Conservation (phyloP, 2,888 invertebrate genomes). For the Meliscaeva auricollis region DNA sequence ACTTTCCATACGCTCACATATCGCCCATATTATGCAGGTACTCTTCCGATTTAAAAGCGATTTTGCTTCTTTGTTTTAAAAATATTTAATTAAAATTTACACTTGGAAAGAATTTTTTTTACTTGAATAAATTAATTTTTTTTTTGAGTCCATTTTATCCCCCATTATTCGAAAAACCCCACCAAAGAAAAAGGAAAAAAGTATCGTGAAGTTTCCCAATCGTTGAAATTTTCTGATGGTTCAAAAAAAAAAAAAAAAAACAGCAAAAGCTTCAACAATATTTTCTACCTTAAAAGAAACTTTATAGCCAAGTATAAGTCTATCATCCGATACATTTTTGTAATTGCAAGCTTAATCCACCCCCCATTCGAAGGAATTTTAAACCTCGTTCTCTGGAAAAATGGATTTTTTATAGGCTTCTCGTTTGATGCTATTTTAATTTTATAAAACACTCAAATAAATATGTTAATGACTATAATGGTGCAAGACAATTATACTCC, state of each 20-base stretch:
- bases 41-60: too few relatives aligned
- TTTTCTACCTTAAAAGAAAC: too few relatives aligned
- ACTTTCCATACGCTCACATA: too few relatives aligned
- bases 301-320: neutral
- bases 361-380: neutral
- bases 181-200: neutral
- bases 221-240: too few relatives aligned
- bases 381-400: neutral
- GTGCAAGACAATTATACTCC: neutral
- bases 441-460: neutral
- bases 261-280: too few relatives aligned
- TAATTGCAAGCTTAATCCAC: neutral
- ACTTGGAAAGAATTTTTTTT: neutral
- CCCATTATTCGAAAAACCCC: neutral
- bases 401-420: neutral
- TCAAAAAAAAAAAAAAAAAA: neutral
- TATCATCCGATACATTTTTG: neutral
- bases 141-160: too few relatives aligned
- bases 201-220: neutral
- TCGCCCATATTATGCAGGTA: too few relatives aligned
- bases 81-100: neutral
- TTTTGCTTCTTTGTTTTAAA: neutral
- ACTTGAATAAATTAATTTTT: neutral
- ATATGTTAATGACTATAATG: neutral
- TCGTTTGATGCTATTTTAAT: conserved; percentile 1